Evolutionary conservation across 2,113 vertebrate species (phyloP).

Genomic region (Cricetomys ansorgei): DNA sequence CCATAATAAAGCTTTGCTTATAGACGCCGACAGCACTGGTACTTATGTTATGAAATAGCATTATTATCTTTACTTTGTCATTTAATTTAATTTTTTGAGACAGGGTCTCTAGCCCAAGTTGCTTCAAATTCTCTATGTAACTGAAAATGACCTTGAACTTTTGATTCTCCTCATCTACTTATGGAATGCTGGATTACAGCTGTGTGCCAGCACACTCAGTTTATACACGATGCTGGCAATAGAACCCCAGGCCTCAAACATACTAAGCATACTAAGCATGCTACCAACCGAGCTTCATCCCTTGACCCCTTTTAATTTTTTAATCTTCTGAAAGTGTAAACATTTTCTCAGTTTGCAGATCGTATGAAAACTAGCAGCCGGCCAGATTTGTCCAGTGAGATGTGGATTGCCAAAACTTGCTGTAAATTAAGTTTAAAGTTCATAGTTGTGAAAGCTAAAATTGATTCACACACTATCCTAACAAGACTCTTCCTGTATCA

Average conservation of each 20-base stretch:
- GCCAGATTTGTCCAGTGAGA: not conserved
- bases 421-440: constrained; percentile 2
- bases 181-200: not conserved
- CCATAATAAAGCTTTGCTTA: not conserved
- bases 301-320: not conserved
- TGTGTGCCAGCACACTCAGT: not conserved
- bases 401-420: not conserved
- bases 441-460: constrained; percentile 5
- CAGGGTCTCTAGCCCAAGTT: not conserved
- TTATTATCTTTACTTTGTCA: constrained; percentile 20
- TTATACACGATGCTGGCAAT: not conserved
- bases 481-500: not conserved
- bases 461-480: not conserved
- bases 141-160: not conserved
- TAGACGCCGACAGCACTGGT: not conserved
- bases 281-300: not conserved
- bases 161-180: not conserved
- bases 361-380: not conserved
- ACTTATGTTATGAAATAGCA: not conserved
- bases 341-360: not conserved
- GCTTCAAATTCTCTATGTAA: not conserved
- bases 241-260: not conserved
- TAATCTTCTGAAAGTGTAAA: constrained; percentile 19
- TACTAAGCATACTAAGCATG: not conserved
- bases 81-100: not conserved